Base-by-base conservation (phyloP, 2,797 vertebrate genomes). In the Eurystomus glaucurus region DNA sequence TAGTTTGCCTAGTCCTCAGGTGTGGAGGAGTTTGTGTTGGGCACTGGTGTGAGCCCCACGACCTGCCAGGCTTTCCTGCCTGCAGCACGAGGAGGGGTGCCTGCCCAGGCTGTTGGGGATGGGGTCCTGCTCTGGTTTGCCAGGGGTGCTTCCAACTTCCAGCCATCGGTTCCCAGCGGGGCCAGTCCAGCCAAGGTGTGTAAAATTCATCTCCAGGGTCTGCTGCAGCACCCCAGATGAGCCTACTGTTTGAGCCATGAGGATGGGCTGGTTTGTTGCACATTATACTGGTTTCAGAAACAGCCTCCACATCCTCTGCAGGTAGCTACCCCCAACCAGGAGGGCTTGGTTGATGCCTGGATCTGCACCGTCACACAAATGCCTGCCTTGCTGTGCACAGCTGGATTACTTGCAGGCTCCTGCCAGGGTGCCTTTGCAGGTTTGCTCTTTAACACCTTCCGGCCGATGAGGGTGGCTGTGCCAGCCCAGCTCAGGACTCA, bases 381-480 rank as follows among this genome's bases (percentile, higher is more conserved):
- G 16, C 23, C 54, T 75, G 79, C 61, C 66, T 83, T 23, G 69
- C 48, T 25, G 64, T 1, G 1, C 1, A 0, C 71, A 78, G 85
- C 83, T 57, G 70, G 92, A 57, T 62, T 13, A 0, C 54, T 29
- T 5, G 65, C 76, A 71, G 79, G 64, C 64, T 77, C 71, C 91
- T 70, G 29, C 26, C 46, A 25, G 60, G 46, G 12, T 43, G 43
- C 85, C 20, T 0, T 0, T 82, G 52, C 57, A 9, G 25, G 21
- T 35, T 60, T 62, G 39, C 70, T 89, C 74, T 90, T 76, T 11
- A 84, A 46, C 58, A 79, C 74, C 76, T 72, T 54, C 54, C 54
- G 48, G 31, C n/a, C 77, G 0, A 0, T 0, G 1, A 52, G 41
- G 4, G 17, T 8, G 29, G 18, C 74, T n/a, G 61, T 50, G 58